These are phyloP conservation scores for Spheniscus humboldti DNA, from an alignment of 2,797 vertebrate species.

Conservation along the genomic window DNA sequence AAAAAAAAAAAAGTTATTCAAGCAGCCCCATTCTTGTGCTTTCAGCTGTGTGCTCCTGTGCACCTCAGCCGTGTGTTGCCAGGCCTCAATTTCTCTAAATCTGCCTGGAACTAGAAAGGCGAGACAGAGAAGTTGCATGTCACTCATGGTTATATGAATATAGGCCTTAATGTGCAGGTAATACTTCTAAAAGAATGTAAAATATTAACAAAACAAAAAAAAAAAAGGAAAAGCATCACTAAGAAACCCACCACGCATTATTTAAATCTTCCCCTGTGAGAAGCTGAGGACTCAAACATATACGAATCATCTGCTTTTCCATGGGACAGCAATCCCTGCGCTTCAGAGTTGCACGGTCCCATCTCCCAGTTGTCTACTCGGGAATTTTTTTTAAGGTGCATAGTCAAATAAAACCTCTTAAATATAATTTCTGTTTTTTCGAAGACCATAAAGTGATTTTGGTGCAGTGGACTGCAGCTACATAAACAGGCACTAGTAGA, in stretches of 20 bases:
- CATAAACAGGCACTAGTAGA: background rate
- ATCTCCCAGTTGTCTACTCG: background rate
- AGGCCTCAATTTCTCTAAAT: slow-evolving; percentile 28
- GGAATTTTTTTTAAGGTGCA: background rate
- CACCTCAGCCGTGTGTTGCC: background rate
- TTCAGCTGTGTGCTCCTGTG: background rate
- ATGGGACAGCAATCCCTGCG: background rate
- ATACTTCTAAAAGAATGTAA: slow-evolving; percentile 33
- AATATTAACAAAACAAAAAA: slow-evolving; percentile 20
- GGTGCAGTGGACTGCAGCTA: background rate
- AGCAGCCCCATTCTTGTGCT: background rate
- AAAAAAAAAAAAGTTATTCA: background rate
- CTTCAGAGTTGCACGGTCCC: background rate
- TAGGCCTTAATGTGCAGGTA: background rate
- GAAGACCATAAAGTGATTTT: slow-evolving; percentile 16
- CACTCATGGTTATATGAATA: background rate
- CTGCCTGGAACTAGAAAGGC: slow-evolving; percentile 8
- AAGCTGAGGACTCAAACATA: background rate
- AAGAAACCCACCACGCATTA: slow-evolving; percentile 2
- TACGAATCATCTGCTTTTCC: background rate
- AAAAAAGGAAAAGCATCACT: background rate
- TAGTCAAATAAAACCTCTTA: background rate
- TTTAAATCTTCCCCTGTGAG: slow-evolving; percentile 35
- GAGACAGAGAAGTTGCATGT: background rate
- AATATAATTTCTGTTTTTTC: slow-evolving; percentile 2